A percentile compares a stretch with the other conserved stretches of the same genome.
These are phyloP conservation scores for Drosophila testacea DNA, from an alignment of 2,888 invertebrate genomes.

Conservation along the genomic window DNA sequence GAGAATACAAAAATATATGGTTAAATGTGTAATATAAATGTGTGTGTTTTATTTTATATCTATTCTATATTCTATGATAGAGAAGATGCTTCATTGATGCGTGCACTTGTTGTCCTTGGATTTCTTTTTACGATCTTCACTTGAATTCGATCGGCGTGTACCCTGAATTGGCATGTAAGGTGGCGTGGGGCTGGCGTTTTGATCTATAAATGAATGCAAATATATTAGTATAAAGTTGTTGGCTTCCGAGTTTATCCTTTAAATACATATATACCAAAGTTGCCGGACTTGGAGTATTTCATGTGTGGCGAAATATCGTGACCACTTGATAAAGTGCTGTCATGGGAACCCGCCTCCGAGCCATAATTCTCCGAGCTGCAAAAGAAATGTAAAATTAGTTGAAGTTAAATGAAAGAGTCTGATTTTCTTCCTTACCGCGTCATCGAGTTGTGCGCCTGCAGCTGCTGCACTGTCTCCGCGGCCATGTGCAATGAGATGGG, in stretches of 20 bases:
- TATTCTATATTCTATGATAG: constrained; percentile 11
- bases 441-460: constrained; percentile 79
- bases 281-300: constrained; percentile 82
- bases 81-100: constrained; percentile 86
- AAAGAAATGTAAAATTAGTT: background rate
- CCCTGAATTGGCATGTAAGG: constrained; percentile 93
- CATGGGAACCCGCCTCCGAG: constrained; percentile 81
- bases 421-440: constrained; percentile 64
- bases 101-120: constrained; percentile 88
- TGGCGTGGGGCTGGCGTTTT: constrained; percentile 86
- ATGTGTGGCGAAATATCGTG: constrained; percentile 77
- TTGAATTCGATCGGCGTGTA: constrained; percentile 88
- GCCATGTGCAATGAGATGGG: constrained; percentile 76
- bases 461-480: constrained; percentile 66
- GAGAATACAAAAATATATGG: constrained; percentile 28
- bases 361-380: constrained; percentile 79
- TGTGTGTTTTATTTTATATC: constrained; percentile 3
- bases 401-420: background rate
- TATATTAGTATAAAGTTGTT: constrained; percentile 9
- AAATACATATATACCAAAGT: constrained; percentile 84
- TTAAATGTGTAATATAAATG: constrained; percentile 11
- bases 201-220: constrained; percentile 80
- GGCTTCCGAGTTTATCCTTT: constrained; percentile 8
- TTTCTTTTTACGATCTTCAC: constrained; percentile 87
- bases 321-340: constrained; percentile 73